Evolutionary conservation across 2,113 vertebrate species (phyloP).

Genomic region (Urocitellus parryii): DNA sequence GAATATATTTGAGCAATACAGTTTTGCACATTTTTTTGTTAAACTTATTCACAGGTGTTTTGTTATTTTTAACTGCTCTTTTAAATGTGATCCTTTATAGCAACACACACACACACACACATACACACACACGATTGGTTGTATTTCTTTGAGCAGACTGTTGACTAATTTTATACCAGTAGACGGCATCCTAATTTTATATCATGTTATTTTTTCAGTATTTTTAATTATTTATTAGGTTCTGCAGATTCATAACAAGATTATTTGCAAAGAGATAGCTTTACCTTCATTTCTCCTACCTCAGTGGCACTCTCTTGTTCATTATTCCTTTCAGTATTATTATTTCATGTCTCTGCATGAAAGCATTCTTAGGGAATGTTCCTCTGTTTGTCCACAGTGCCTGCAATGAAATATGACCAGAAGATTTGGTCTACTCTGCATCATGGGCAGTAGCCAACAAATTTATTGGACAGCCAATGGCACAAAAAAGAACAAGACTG

Average conservation of each 20-base stretch:
- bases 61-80: neutral
- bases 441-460: neutral
- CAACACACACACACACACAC: too few species aligned
- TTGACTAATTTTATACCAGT: neutral
- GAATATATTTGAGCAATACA: neutral
- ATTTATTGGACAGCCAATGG: neutral
- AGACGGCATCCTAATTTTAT: neutral
- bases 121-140: neutral
- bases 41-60: neutral
- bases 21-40: neutral
- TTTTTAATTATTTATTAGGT: neutral
- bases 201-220: neutral
- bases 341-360: neutral
- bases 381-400: neutral
- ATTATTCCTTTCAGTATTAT: neutral
- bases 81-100: neutral
- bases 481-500: neutral
- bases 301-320: neutral
- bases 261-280: neutral
- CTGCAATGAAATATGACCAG: neutral
- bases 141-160: neutral
- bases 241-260: neutral
- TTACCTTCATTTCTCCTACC: neutral
- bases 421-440: neutral
- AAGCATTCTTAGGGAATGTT: neutral